Base-by-base conservation (phyloP, 1,140 invertebrate genomes). In the Halictus rubicundus region DNA sequence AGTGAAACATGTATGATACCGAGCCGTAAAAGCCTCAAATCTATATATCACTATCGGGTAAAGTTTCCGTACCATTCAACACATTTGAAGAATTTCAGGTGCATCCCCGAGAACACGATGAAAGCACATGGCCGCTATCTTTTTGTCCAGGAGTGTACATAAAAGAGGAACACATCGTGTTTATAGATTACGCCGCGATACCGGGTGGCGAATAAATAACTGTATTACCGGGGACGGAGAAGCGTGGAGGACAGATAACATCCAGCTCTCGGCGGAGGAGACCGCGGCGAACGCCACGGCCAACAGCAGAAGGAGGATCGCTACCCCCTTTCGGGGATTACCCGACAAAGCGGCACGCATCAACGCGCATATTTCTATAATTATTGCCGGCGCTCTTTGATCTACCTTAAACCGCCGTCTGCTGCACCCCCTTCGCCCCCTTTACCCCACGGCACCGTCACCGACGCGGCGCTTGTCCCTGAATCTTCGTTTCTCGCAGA, bases 381-480 rank as follows among this genome's bases (percentile, higher is more conserved):
- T 93, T 92, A 93, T 92, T 91, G 90, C 87, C 91, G 91, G 92
- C 84, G 60, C 84, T 82, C 90, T 92, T 92, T 93, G 90, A 92
- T 91, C 87, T 88, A 52, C 72, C 74, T 85, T 75, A 83, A 86
- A 74, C 86, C 85, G 73, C 10, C 70, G n/a, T 72, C 69, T 66
- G 46, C 65, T 61, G 54, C 78, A 9, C 57, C 14, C 68, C 69
- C 60, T 82, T 54, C 77, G 77, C 84, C 84, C 81, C 39, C 70
- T 78, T 23, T 23, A 3, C 37, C 10, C 12, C 49, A 37, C 49
- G 37, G 42, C 19, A n/a, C 54, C 54, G 19, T n/a, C 54, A 16
- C 9, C 49, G 49, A 16, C 49, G 14, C 61, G 42, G 37, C 46
- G 27, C 73, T 25, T 52, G 78, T 78, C 60, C 74, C 76, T 73